Evolutionary conservation across 2,888 invertebrate species (phyloP).

Genomic region (Saturnia pavonia): DNA sequence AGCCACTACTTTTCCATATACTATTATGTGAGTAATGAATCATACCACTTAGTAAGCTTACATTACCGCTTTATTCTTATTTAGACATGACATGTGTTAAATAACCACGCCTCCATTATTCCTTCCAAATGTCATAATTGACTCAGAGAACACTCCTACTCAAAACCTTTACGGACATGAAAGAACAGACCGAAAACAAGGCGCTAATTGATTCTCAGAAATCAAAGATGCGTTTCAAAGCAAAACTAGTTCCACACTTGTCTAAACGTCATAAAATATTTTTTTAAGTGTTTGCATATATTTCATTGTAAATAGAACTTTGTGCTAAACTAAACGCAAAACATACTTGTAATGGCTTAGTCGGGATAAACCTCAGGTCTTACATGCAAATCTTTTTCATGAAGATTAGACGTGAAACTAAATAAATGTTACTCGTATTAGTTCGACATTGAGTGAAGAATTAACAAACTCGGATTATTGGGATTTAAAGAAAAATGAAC

Average conservation of each 20-base stretch:
- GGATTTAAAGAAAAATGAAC: not conserved
- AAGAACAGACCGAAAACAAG: constrained; percentile 9
- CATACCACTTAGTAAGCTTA: not conserved
- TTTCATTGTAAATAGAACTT: not conserved
- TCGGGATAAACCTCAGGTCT: not conserved
- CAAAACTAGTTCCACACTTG: constrained; percentile 6
- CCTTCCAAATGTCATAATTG: not conserved
- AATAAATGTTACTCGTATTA: not conserved
- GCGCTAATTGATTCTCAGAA: constrained; percentile 17
- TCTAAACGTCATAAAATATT: not conserved
- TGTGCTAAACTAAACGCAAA: not conserved
- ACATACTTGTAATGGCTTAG: not conserved
- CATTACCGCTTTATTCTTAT: not conserved
- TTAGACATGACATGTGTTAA: not conserved
- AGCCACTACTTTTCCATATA: too few relatives aligned
- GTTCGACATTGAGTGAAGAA: not conserved
- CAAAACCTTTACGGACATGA: not conserved
- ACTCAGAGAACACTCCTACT: not conserved
- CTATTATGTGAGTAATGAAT: too few relatives aligned
- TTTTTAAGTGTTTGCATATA: too few relatives aligned
- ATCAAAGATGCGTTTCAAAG: constrained; percentile 12
- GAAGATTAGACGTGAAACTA: too few relatives aligned
- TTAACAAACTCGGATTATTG: not conserved
- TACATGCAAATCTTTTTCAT: too few relatives aligned
- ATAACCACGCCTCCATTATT: constrained; percentile 2